Evolutionary conservation across 2,888 invertebrate genomes (phyloP), one percentile per base, ranked within the genome.

Genomic region (Penaeus monodon): DNA sequence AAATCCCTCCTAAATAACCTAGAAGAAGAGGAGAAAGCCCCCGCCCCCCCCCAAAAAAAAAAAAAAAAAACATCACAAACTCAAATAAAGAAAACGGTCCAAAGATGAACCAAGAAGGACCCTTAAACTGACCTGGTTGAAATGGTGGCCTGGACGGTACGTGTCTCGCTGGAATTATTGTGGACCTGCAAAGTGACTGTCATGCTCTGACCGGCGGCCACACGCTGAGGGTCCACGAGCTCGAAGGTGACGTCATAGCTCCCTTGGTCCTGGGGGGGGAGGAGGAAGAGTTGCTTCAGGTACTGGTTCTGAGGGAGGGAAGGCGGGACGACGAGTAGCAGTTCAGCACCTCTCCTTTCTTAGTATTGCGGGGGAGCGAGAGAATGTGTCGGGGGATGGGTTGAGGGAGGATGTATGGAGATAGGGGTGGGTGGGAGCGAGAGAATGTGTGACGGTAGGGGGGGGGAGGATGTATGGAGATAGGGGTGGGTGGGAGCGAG

Each of bases 181-280:
- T 94, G 92, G 90, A 95, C 94, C 91, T 94, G 94, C 91, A 95
- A 94, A 29, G 94, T 94, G 85, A 95, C 94, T 91, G 94, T 94
- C 91, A 95, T 95, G 64, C 94, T 94, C 91, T 95, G 94, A 0
- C 95, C 95, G 89, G 95, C 94, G n/a, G 94, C 94, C 57, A 95
- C 94, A 29, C 93, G 92, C 89, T 95, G 95, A 90, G 95, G 94
- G 89, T 95, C 95, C 91, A 94, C 93, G 82, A 95, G 93, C 91
- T 95, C 95, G 82, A 92, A 91, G 20, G 57, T 68, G 24, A 90
- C 88, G 68, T 90, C 90, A 63, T 74, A 79, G 29, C 85, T 84
- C 14, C 77, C 76, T 68, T 94, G 94, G 85, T 94, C 93, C 17
- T 94, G 79, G 10, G 64, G 33, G 14, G 73, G 38, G 64, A 65